Base-by-base conservation (phyloP, 2,797 vertebrate genomes). In the Smutsia gigantea region DNA sequence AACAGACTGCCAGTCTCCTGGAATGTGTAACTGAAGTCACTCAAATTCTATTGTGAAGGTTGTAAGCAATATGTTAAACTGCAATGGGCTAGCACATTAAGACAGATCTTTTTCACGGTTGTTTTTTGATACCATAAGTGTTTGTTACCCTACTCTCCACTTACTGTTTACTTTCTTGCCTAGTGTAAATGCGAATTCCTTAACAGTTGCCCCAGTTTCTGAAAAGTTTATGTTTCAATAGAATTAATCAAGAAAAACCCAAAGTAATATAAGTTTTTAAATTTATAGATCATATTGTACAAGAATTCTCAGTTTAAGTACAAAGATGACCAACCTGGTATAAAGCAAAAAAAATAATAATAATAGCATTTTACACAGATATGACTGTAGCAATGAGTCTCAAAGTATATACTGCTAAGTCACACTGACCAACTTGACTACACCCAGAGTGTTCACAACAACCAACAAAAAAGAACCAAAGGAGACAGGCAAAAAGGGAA, bases 41-140 rank as follows among this genome's bases (percentile, higher is more conserved):
- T 98, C 98, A 97, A 98, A 97, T 98, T 96, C 98, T 98, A 98
- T 99, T 99, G 99, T 99, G 98, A 95, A 98, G 97, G 98, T 99
- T 99, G 99, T 99, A 99, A 99, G 98, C 99, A 99, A 99, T 99
- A 99, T 99, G 99, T 99, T 98, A 98, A 98, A 98, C 98, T 98
- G 98, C 99, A 98, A 97, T 98, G 98, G 98, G 98, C 98, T 98
- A 98, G 99, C 98, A 98, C 98, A 99, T 98, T 98, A 98, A 99
- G 98, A 99, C 98, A 98, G 99, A 98, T 99, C 98, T 98, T 97
- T 99, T 99, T 98, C 98, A 98, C 98, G 98, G 98, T 39, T 97
- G 99, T 98, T 98, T 98, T 98, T 98, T 98, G 98, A 99, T 99
- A 99, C 98, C 97, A 63, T 97, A 98, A 98, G 99, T 99, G 99